Evolutionary conservation across 2,888 invertebrate species (phyloP).

Genomic region (Zele albiditarsus): DNA sequence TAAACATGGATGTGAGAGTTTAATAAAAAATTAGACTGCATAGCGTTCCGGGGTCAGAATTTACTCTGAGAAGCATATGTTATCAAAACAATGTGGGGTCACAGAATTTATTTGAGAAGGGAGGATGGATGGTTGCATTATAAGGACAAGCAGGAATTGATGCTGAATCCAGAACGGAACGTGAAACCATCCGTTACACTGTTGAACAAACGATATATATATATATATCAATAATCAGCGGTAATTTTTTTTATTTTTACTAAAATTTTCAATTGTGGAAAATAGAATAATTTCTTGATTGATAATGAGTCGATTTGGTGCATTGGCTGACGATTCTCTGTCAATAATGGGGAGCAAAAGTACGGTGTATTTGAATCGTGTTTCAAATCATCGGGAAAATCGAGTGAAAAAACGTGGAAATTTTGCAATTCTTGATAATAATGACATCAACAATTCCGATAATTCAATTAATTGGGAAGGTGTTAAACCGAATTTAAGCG

Average conservation of each 20-base stretch:
- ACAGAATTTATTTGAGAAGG: neutral
- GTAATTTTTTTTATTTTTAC: slow-evolving; percentile 1
- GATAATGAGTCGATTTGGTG: slow-evolving; percentile 59
- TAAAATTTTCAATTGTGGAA: slow-evolving; percentile 12
- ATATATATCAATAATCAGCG: neutral
- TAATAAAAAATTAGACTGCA: slow-evolving; percentile 17
- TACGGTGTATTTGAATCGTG: slow-evolving; percentile 15
- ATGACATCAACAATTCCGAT: neutral
- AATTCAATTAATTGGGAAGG: slow-evolving; percentile 38
- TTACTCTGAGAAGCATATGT: neutral
- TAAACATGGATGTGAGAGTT: slow-evolving; percentile 8
- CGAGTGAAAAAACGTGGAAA: neutral
- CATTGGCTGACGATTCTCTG: slow-evolving; percentile 54
- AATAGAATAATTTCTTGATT: neutral
- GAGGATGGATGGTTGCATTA: neutral
- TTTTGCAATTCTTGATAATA: slow-evolving; percentile 8
- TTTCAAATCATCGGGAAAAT: neutral
- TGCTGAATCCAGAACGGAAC: neutral
- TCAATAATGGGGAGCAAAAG: slow-evolving; percentile 50
- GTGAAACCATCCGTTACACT: neutral
- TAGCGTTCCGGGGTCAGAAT: slow-evolving; percentile 15
- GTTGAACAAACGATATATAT: neutral
- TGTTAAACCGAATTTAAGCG: slow-evolving; percentile 55
- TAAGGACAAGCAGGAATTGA: slow-evolving; percentile 23
- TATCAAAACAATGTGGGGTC: slow-evolving; percentile 20